Base-by-base conservation (phyloP, 2,888 invertebrate species). In the Lithophane semibrunnea region DNA sequence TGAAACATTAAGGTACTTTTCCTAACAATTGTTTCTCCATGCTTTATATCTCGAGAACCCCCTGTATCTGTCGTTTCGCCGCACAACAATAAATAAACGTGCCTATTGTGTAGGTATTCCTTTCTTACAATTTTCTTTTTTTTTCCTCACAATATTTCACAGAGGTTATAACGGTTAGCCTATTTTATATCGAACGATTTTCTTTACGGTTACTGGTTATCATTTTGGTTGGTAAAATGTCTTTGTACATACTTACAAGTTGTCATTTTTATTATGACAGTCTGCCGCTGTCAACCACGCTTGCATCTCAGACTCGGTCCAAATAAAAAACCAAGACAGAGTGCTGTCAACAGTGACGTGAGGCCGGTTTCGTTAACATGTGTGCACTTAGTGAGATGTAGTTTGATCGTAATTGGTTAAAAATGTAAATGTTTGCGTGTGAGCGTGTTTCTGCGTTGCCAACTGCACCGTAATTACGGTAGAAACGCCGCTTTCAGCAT, bases 81-180 rank as follows among this genome's bases (percentile, higher is more conserved):
- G 18, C 24, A 58, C 49, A 77, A 77, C 77, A 77, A 75, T 77
- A 75, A 67, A 75, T 67, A 75, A 63, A n/a, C 61, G 52, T 13
- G 1, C 3, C 61, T 16, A 24, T 74, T 74, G 71, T 74, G 58
- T 16, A 13, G 10, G 7, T 71, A 49, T 71, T 37, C 47, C 18
- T 70, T 49, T 70, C 47, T 13, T 75, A 3, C 44, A 0, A 61
- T 77, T 77, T 75, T 77, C 75, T 13, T 73, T 49, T 74, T 60
- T 71, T 67, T 56, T 16, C 37, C 10, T 16, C 5, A 24, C 58
- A 71, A 71, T 71, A 60, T 71, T 70, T 73, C 18, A 16, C n/a
- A 70, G 16, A 60, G 47, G 47, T 42, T 60, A 60, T 60, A 74
- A 42, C 47, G 7, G 71, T 60, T 49, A 49, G 58, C 10, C 58